Percentiles rank a stretch among this genome's conserved stretches.
phyloP scores from a whole-genome alignment of 2,888 invertebrate genomes.

The Diarsia dahlii region DNA sequence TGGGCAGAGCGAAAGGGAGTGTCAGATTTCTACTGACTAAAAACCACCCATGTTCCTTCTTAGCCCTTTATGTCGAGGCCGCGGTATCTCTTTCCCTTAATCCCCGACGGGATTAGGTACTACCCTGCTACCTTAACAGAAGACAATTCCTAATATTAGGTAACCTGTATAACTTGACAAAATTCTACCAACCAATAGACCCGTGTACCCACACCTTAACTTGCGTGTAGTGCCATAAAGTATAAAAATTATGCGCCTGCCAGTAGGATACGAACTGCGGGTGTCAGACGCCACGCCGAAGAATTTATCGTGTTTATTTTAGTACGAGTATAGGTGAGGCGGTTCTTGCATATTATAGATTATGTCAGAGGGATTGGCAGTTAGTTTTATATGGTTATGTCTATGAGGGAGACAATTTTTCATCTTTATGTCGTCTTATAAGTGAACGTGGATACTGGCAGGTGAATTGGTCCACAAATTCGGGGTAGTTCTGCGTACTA shows the following conservation, averaged over 20 bases:
- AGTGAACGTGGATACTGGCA: neutral
- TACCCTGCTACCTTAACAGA: no score
- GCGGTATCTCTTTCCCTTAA: no score
- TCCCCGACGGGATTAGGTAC: no score
- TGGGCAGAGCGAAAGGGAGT: no score
- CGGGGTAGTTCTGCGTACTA: neutral
- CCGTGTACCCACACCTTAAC: constrained; percentile 30
- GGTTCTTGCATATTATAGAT: constrained; percentile 37
- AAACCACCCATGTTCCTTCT: no score
- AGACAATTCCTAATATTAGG: no score
- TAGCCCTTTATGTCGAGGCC: no score
- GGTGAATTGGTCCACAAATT: no score
- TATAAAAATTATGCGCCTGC: constrained; percentile 62
- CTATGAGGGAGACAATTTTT: neutral
- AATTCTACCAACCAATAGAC: constrained; percentile 3
- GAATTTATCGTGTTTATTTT: constrained; percentile 56
- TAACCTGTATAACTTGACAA: neutral
- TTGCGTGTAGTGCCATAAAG: constrained; percentile 56
- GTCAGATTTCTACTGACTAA: no score
- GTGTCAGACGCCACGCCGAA: constrained; percentile 47
- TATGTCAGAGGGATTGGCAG: constrained; percentile 35
- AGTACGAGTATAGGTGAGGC: constrained; percentile 7
- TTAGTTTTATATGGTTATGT: constrained; percentile 6
- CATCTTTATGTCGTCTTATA: neutral
- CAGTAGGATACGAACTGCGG: constrained; percentile 22